Evolutionary conservation across 2,888 invertebrate species (phyloP), one percentile per base, ranked within the genome.

Genomic region (Erebia epiphron): DNA sequence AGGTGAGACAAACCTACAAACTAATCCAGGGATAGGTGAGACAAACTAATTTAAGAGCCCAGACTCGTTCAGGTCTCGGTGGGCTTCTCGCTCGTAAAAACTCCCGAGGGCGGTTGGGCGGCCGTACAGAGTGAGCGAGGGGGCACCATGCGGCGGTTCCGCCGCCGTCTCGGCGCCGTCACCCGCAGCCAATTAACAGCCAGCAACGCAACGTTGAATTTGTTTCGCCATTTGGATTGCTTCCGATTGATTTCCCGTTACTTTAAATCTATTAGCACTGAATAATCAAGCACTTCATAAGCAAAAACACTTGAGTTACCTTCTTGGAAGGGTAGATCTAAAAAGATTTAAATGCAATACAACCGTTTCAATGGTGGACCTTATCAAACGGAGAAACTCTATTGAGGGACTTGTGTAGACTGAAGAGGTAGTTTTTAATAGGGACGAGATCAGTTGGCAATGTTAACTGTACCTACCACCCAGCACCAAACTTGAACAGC

Each of bases 91-190:
- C 85, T 87, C 90, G 89, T 91, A 92, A 92, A 92, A 92, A 90
- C 87, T 84, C 56, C 80, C 83, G 83, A 84, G 86, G 86, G 87
- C 80, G 86, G 85, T 81, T 82, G 85, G 91, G 89, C 79, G 88
- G 83, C 76, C 77, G 80, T 79, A 82, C 83, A 84, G 88, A 80
- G 82, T 82, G 87, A 83, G 88, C 80, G 79, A 79, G 89, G 86
- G 86, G 90, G 88, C 81, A 85, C 90, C 91, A 91, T 92, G 93
- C 93, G 90, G 93, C 88, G 92, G 92, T 91, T 88, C 91, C 88
- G 86, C 91, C 91, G 91, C 90, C 91, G 92, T 92, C 92, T 92
- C 92, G 92, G 92, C 93, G 92, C 92, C 92, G 86, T 91, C 92
- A 88, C 92, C 92, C 92, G 92, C 92, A 92, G 91, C 91, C 92